Conservation (phyloP, 2,888 invertebrate species). For the Xanthorhoe designata region DNA sequence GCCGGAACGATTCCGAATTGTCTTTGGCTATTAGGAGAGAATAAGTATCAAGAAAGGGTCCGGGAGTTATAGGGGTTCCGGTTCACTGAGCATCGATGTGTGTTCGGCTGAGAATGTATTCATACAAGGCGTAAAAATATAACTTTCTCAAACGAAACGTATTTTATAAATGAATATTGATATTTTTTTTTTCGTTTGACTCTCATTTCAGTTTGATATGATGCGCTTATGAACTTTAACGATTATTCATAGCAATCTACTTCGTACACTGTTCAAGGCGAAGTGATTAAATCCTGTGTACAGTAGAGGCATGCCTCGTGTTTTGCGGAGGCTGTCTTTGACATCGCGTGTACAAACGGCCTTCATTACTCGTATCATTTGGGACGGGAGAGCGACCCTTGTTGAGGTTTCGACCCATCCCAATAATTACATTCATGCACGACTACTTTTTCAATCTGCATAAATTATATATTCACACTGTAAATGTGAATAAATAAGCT, state of each 20-base stretch:
- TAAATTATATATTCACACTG: conserved; percentile 28
- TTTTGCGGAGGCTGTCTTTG: neutral
- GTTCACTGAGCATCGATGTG: conserved; percentile 22
- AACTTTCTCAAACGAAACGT: neutral
- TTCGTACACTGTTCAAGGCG: neutral
- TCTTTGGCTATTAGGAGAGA: conserved; percentile 29
- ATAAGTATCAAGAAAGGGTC: conserved; percentile 31
- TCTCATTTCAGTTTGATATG: neutral
- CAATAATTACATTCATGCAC: conserved; percentile 18
- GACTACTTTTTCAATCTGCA: conserved; percentile 25
- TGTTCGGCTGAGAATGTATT: conserved; percentile 2
- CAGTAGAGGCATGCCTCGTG: neutral
- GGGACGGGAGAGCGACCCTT: conserved; percentile 5
- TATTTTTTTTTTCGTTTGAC: neutral
- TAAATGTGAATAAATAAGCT: conserved; percentile 28
- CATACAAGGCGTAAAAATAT: conserved; percentile 1
- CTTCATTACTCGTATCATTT: conserved; percentile 4
- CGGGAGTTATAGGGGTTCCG: conserved; percentile 23
- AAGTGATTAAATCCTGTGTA: neutral
- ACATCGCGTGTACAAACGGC: neutral
- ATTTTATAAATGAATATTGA: neutral
- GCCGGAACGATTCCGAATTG: conserved; percentile 20
- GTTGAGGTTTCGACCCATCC: conserved; percentile 1
- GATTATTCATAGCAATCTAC: neutral
- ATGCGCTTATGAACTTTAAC: neutral